Evolutionary conservation across 2,888 invertebrate genomes (phyloP).

Genomic region (Lamellibrachia columna): DNA sequence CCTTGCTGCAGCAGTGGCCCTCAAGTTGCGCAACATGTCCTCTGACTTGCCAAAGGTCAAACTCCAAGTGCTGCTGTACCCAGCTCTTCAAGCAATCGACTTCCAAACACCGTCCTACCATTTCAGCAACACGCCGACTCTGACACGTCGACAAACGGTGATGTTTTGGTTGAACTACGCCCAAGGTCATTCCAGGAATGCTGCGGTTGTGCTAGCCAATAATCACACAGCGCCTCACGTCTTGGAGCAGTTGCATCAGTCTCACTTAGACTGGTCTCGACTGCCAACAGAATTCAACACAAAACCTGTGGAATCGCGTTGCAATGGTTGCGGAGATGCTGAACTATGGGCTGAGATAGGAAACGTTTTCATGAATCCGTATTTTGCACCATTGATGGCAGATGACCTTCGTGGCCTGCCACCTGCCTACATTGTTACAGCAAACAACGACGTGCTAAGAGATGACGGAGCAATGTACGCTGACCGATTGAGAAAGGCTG

Average conservation of each 20-base stretch:
- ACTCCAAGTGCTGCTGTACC: conserved; percentile 41
- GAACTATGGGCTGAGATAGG: conserved; percentile 31
- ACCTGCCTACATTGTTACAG: conserved; percentile 61
- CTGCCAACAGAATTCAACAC: not conserved
- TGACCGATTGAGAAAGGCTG: conserved; percentile 52
- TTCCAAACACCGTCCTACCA: conserved; percentile 17
- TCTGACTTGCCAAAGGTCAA: conserved; percentile 22
- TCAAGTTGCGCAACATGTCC: conserved; percentile 37
- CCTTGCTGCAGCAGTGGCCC: conserved; percentile 43
- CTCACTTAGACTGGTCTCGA: not conserved
- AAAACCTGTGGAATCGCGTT: not conserved
- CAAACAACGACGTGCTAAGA: conserved; percentile 64
- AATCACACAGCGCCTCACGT: not conserved
- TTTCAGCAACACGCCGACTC: not conserved
- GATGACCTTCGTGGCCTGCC: conserved; percentile 54
- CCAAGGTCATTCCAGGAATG: not conserved
- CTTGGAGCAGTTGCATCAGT: not conserved
- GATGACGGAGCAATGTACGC: conserved; percentile 66
- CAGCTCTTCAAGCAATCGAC: conserved; percentile 31
- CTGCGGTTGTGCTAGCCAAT: not conserved
- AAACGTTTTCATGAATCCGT: conserved; percentile 50
- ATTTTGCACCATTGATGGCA: conserved; percentile 62
- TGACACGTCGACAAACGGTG: not conserved
- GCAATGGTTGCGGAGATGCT: not conserved
- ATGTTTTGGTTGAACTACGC: not conserved